Conservation (phyloP, 2,113 vertebrate species). For the Carlito syrichta region DNA sequence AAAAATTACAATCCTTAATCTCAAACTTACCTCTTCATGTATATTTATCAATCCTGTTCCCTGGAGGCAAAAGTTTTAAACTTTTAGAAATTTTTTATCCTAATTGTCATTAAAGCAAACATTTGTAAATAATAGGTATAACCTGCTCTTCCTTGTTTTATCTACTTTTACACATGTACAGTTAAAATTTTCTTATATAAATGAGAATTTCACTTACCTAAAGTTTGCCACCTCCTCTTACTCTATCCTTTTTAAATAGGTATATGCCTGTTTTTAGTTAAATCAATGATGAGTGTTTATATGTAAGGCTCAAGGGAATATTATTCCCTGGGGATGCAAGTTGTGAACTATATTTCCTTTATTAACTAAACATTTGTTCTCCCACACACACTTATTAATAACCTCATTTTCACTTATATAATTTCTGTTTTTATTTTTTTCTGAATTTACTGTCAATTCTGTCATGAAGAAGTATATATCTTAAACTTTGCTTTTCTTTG, state of each 20-base stretch:
- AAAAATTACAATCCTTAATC: background rate
- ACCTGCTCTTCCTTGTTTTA: background rate
- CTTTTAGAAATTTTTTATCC: background rate
- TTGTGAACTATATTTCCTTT: background rate
- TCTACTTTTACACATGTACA: background rate
- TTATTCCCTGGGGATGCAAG: background rate
- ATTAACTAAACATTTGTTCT: background rate
- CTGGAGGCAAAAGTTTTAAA: background rate
- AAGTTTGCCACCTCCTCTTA: background rate
- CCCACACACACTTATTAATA: background rate
- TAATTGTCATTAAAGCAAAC: background rate
- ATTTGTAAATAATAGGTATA: background rate
- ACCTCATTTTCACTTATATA: background rate
- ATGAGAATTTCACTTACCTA: background rate
- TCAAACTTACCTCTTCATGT: background rate
- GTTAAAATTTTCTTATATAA: background rate
- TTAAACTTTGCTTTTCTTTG: background rate
- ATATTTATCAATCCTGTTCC: background rate
- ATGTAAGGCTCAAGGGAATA: too few species aligned
- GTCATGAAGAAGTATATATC: background rate
- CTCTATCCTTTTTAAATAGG: background rate
- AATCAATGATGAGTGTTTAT: background rate
- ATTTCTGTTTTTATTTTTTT: background rate
- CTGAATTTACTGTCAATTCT: background rate
- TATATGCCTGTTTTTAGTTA: background rate